Evolutionary conservation across 92 coral and sea anemone genomes (phyloP).

Genomic region (Paragorgia papillata): DNA sequence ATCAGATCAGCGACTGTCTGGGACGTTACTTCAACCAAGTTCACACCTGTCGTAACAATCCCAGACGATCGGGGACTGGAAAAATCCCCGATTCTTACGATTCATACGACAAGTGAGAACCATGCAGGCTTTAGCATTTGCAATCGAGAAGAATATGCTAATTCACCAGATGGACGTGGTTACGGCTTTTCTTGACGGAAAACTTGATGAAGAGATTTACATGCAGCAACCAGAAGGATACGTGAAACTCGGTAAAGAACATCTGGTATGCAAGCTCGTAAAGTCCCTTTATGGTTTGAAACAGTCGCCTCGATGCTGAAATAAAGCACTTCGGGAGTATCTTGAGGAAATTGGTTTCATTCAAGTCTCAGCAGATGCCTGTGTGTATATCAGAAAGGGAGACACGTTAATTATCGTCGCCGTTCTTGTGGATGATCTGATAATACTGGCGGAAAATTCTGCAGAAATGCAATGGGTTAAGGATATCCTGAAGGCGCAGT

Average conservation of each 20-base stretch:
- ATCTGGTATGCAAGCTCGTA: conserved; percentile 15
- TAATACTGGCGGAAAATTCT: conserved; percentile 51
- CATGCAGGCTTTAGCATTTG: conserved; percentile 48
- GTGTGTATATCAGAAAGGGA: too few relatives aligned
- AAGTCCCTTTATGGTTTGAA: conserved; percentile 12
- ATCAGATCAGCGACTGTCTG: too few relatives aligned
- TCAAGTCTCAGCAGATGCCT: conserved; percentile 24
- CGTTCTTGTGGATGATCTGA: conserved; percentile 53
- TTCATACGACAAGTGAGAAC: too few relatives aligned
- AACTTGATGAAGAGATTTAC: too few relatives aligned
- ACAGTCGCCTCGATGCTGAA: conserved; percentile 26
- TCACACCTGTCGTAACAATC: too few relatives aligned
- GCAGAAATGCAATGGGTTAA: too few relatives aligned
- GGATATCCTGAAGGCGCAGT: conserved; percentile 22
- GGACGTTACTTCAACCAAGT: too few relatives aligned
- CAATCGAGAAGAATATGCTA: conserved; percentile 41
- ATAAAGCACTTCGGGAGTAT: conserved; percentile 1
- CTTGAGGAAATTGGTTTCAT: conserved; percentile 18
- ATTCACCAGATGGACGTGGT: conserved; percentile 38
- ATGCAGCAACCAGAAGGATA: conserved; percentile 22
- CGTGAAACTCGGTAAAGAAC: conserved; percentile 20
- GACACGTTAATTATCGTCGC: too few relatives aligned
- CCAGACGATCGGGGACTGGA: too few relatives aligned
- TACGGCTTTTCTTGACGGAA: conserved; percentile 21
- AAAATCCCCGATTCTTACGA: too few relatives aligned